Conservation (phyloP, 2,113 vertebrate species). For the Pygoscelis antarcticus region DNA sequence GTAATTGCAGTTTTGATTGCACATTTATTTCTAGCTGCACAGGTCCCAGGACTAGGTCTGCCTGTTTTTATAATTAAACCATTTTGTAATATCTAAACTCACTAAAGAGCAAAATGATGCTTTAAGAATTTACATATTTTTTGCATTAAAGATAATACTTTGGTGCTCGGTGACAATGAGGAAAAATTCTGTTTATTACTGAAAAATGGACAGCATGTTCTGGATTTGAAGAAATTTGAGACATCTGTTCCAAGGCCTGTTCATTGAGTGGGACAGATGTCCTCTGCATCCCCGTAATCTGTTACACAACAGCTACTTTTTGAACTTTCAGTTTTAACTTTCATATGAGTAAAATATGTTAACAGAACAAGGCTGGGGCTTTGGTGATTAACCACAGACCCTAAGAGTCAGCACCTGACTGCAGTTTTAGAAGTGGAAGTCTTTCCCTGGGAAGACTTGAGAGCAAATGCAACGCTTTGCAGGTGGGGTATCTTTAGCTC, state of each 20-base stretch:
- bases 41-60: conserved; percentile 92
- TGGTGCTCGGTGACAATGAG: conserved; percentile 68
- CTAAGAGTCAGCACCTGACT: background rate
- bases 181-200: conserved; percentile 69
- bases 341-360: conserved; percentile 63
- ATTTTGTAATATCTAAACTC: conserved; percentile 93
- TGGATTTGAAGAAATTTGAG: conserved; percentile 79
- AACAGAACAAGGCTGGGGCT: conserved; percentile 47
- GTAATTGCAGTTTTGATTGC: conserved; percentile 99
- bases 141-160: conserved; percentile 83
- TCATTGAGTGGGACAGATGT: conserved; percentile 78
- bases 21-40: conserved; percentile 94
- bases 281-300: conserved; percentile 76
- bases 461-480: background rate
- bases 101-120: conserved; percentile 87
- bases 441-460: background rate
- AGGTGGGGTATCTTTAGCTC: background rate
- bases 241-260: conserved; percentile 82
- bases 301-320: conserved; percentile 75
- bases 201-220: conserved; percentile 78
- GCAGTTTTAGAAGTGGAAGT: background rate
- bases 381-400: conserved; percentile 48
- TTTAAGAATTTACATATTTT: conserved; percentile 88
- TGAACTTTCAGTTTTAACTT: conserved; percentile 76
- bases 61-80: conserved; percentile 96